These are phyloP conservation scores for Ichneumoninae sp. DNA, from an alignment of 2,888 invertebrate species.

Conservation along the genomic window DNA sequence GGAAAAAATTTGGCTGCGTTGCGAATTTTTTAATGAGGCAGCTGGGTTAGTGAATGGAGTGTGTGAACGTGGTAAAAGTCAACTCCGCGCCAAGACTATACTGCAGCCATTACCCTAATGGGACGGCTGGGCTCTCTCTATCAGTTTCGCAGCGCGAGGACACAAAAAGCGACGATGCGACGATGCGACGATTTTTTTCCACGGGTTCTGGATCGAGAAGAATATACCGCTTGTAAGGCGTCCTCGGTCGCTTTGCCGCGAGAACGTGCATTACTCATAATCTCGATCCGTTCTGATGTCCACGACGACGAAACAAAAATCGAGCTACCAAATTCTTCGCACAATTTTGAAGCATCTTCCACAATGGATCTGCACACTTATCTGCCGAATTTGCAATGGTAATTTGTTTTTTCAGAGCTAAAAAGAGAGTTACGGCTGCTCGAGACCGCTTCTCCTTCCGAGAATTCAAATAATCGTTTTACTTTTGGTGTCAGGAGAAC, in stretches of 20 bases:
- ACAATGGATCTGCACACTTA: constrained; percentile 52
- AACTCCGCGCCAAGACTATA: constrained; percentile 76
- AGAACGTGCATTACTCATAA: constrained; percentile 75
- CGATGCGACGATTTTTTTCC: constrained; percentile 17
- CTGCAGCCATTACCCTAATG: constrained; percentile 81
- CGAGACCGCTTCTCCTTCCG: neutral
- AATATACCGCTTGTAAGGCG: constrained; percentile 21
- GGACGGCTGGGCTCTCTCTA: constrained; percentile 76
- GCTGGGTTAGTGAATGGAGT: neutral
- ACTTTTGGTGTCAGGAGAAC: neutral
- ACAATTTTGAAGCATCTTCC: neutral
- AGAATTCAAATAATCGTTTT: constrained; percentile 26
- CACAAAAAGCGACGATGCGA: constrained; percentile 49
- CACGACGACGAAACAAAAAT: neutral
- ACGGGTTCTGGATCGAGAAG: constrained; percentile 21
- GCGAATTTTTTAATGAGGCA: neutral
- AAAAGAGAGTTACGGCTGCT: constrained; percentile 25
- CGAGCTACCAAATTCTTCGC: neutral
- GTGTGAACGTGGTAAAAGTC: constrained; percentile 29
- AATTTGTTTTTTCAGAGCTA: constrained; percentile 58
- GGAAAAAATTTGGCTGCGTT: neutral
- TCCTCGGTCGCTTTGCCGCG: constrained; percentile 11
- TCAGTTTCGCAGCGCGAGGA: constrained; percentile 70
- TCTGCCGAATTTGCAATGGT: constrained; percentile 71
- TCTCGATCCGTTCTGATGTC: constrained; percentile 63